phyloP scores from a whole-genome alignment of 2,888 invertebrate genomes.

The Crepidodera aurea region DNA sequence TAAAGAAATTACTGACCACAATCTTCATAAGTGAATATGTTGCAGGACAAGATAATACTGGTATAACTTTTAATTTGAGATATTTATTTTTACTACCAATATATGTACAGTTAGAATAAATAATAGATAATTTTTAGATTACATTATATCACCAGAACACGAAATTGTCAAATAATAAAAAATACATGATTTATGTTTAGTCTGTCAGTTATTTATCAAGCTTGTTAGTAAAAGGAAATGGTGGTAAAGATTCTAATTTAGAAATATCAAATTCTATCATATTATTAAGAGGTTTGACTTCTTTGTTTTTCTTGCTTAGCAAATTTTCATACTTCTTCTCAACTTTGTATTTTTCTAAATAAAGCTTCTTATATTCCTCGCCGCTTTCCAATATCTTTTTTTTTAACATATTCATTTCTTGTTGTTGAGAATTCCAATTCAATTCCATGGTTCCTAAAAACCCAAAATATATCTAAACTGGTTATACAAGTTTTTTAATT shows the following conservation, averaged over 20 bases:
- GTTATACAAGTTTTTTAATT: too few species aligned
- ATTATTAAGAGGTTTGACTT: constrained; percentile 35
- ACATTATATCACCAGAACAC: too few species aligned
- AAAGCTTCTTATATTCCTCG: constrained; percentile 47
- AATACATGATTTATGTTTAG: too few species aligned
- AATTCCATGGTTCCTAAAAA: constrained; percentile 42
- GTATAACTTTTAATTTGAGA: too few species aligned
- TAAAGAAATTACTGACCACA: too few species aligned
- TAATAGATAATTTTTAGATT: too few species aligned
- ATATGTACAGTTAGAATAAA: too few species aligned
- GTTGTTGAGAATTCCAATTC: constrained; percentile 47
- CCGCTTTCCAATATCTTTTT: constrained; percentile 45
- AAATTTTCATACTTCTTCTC: constrained; percentile 48
- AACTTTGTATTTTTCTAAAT: constrained; percentile 45
- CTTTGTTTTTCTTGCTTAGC: constrained; percentile 31
- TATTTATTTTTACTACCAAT: too few species aligned
- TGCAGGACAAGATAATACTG: too few species aligned
- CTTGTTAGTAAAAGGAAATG: constrained; percentile 44
- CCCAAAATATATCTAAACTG: too few species aligned
- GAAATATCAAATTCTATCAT: constrained; percentile 46
- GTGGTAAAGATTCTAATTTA: constrained; percentile 50
- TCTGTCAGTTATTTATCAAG: constrained; percentile 10
- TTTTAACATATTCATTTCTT: constrained; percentile 53
- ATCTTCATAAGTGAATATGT: too few species aligned
- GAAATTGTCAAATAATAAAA: too few species aligned